Percentiles rank a stretch among this genome's conserved stretches.
Conservation (phyloP, 2,113 vertebrate genomes). For the Furnarius figulus region DNA sequence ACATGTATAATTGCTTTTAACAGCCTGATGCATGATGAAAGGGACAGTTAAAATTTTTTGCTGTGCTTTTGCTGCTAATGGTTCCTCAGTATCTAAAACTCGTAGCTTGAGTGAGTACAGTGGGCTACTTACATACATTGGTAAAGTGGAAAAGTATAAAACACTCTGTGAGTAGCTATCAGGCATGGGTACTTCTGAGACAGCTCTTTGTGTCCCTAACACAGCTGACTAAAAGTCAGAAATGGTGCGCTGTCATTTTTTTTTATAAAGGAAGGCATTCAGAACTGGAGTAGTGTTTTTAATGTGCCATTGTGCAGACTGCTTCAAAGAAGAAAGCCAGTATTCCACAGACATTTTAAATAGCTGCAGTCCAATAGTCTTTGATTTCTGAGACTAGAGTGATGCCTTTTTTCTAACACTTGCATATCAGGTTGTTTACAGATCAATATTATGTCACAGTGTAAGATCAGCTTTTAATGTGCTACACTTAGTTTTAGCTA, state of each 20-base stretch:
- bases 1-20: neutral
- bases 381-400: neutral
- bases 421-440: neutral
- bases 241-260: neutral
- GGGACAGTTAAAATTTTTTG: slow-evolving; percentile 7
- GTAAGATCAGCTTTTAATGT: neutral
- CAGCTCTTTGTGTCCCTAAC: slow-evolving; percentile 11
- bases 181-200: slow-evolving; percentile 1
- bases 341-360: neutral
- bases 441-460: neutral
- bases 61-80: slow-evolving; percentile 29
- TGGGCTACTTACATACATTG: neutral
- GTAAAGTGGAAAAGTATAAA: neutral
- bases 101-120: neutral
- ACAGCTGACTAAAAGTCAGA: slow-evolving; percentile 12
- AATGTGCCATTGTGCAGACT: neutral
- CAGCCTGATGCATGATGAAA: slow-evolving; percentile 10
- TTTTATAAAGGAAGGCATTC: neutral
- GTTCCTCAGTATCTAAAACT: neutral
- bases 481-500: neutral
- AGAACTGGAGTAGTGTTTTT: neutral
- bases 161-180: neutral
- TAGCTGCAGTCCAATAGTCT: neutral
- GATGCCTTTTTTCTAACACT: neutral
- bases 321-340: neutral